Evolutionary conservation across 1,140 invertebrate genomes (phyloP).

Genomic region (Lasioglossum baleicum): DNA sequence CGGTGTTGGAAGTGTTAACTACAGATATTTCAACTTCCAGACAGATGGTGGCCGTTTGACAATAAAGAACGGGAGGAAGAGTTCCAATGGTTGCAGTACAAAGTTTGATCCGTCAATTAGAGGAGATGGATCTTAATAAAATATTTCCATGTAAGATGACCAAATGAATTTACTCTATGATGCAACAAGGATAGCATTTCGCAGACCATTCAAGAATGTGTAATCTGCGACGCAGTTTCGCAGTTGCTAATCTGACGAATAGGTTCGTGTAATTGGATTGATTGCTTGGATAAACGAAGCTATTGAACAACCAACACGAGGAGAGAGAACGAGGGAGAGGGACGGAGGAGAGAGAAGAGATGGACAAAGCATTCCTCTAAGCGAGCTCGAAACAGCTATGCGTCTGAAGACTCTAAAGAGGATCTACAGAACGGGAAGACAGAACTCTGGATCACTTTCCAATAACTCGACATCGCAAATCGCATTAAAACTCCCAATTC

Average conservation of each 20-base stretch:
- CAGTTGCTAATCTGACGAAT: background rate
- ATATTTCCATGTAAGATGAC: too few relatives aligned
- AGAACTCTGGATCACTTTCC: conserved; percentile 21
- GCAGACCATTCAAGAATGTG: background rate
- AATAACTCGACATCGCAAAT: conserved; percentile 10
- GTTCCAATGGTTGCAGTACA: conserved; percentile 9
- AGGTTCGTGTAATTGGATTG: conserved; percentile 43
- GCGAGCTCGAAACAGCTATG: conserved; percentile 29
- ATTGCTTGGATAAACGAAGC: conserved; percentile 50
- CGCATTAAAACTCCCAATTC: background rate
- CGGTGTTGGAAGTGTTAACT: conserved; percentile 52
- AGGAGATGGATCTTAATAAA: background rate
- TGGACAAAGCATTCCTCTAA: conserved; percentile 39
- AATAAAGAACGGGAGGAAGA: conserved; percentile 29
- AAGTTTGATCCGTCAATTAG: conserved; percentile 46
- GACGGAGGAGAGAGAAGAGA: conserved; percentile 16
- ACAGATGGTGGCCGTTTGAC: conserved; percentile 19
- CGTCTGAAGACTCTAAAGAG: conserved; percentile 7
- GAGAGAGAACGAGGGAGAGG: background rate
- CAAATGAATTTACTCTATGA: too few relatives aligned
- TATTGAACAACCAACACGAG: background rate
- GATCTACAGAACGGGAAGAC: conserved; percentile 11
- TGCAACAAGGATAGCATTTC: background rate
- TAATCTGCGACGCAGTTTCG: background rate
- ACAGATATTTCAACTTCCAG: conserved; percentile 49